These are phyloP conservation scores for Stomatorhinus walkeri DNA, from an alignment of 2,797 vertebrate genomes.

Conservation along the genomic window DNA sequence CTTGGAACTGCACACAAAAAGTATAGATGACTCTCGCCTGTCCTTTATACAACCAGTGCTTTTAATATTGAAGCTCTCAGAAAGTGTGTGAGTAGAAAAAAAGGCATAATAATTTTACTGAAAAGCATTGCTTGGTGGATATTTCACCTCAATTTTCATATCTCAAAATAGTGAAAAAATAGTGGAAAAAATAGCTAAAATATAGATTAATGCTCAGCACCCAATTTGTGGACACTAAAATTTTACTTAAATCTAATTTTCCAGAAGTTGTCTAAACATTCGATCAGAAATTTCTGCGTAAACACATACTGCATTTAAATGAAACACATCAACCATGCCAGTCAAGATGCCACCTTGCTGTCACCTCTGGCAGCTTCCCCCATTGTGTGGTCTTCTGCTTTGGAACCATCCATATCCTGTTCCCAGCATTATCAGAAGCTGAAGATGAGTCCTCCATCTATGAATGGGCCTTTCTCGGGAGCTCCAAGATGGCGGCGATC, in stretches of 20 bases:
- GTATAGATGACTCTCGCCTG: neutral
- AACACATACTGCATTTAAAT: slow-evolving; percentile 15
- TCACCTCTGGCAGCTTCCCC: neutral
- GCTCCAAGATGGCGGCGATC: neutral
- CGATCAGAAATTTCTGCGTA: slow-evolving; percentile 4
- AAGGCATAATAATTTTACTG: neutral
- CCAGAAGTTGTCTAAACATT: neutral
- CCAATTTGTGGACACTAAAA: neutral
- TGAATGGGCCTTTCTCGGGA: neutral
- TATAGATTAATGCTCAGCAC: neutral
- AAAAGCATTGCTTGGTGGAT: neutral
- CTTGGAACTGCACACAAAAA: neutral
- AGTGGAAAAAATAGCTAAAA: neutral
- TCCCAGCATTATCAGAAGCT: neutral
- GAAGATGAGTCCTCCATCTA: neutral
- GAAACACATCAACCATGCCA: slow-evolving; percentile 11
- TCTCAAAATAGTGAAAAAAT: neutral
- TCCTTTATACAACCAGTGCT: neutral
- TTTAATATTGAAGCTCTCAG: slow-evolving; percentile 7
- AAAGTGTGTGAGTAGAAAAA: slow-evolving; percentile 15
- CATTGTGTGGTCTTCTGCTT: neutral
- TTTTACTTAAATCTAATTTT: neutral
- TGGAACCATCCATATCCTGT: neutral
- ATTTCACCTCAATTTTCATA: slow-evolving; percentile 8
- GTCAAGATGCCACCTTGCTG: neutral